Evolutionary conservation across 2,113 vertebrate species (phyloP).

Genomic region (Microtus oregoni): DNA sequence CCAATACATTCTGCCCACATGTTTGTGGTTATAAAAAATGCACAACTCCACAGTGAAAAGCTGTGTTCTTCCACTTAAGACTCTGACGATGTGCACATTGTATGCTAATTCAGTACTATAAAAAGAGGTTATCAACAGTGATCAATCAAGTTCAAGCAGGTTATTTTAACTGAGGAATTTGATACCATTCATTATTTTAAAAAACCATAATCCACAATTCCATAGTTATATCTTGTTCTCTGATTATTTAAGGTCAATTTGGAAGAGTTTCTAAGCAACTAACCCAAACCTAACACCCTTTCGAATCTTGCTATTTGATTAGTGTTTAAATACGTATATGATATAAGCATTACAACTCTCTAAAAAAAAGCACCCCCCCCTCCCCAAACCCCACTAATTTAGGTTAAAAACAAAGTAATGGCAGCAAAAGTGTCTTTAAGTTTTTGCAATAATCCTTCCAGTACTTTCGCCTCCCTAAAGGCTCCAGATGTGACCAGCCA

Average conservation of each 20-base stretch:
- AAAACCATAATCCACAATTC: conserved; percentile 79
- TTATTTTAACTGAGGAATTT: conserved; percentile 40
- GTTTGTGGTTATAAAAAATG: not conserved
- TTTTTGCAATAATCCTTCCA: conserved; percentile 90
- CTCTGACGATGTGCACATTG: fast-evolving
- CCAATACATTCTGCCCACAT: not conserved
- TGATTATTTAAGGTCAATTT: conserved; percentile 85
- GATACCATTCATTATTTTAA: conserved; percentile 61
- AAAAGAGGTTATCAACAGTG: conserved; percentile 19
- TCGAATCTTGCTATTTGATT: conserved; percentile 77
- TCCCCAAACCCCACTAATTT: conserved; percentile 79
- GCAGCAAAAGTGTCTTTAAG: conserved; percentile 85
- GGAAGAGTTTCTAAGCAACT: conserved; percentile 86
- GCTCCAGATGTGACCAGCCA: conserved; percentile 90
- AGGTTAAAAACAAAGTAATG: conserved; percentile 88
- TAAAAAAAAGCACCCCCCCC: conserved; percentile 40
- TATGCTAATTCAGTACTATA: not conserved
- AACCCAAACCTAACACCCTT: conserved; percentile 65
- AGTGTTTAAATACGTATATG: conserved; percentile 68
- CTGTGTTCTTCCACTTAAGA: conserved; percentile 14
- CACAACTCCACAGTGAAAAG: conserved; percentile 41
- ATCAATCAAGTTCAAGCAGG: conserved; percentile 17
- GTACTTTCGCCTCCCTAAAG: conserved; percentile 89
- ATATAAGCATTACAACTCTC: conserved; percentile 68
- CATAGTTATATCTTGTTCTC: conserved; percentile 82